A percentile compares a stretch with the other conserved stretches of the same genome.
Evolutionary conservation across 2,113 vertebrate genomes (phyloP).

Genomic region (Pelmatolapia mariae): DNA sequence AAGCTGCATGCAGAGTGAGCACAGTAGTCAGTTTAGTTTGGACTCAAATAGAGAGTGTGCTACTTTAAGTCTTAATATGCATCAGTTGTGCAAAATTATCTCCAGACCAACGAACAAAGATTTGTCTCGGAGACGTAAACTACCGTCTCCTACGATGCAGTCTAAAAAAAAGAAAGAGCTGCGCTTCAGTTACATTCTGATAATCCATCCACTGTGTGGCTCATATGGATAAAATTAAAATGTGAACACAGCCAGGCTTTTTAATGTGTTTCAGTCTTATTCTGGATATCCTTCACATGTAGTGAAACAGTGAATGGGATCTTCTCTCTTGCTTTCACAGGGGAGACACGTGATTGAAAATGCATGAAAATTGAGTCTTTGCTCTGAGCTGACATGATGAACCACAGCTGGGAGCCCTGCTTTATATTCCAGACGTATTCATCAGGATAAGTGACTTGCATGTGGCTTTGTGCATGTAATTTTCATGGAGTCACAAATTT

Average conservation of each 20-base stretch:
- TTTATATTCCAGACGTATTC: neutral
- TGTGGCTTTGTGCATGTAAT: neutral
- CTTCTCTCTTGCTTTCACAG: neutral
- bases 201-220: neutral
- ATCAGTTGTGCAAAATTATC: too few relatives aligned
- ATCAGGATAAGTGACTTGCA: neutral
- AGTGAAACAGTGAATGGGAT: neutral
- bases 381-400: neutral
- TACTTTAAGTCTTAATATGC: neutral
- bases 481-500: neutral
- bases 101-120: neutral
- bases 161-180: neutral
- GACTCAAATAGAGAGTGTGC: neutral
- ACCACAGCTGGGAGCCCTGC: neutral
- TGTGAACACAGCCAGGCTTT: neutral
- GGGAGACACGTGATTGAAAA: neutral
- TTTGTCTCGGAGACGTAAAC: neutral
- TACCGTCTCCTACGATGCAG: neutral
- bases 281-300: neutral
- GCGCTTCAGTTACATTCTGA: neutral
- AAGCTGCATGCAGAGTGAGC: neutral
- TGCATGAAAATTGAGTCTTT: neutral
- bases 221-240: fast-evolving
- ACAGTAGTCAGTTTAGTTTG: neutral
- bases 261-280: neutral